Evolutionary conservation across 2,888 invertebrate species (phyloP), one percentile per base, ranked within the genome.

Genomic region (Adelognathus sp.): DNA sequence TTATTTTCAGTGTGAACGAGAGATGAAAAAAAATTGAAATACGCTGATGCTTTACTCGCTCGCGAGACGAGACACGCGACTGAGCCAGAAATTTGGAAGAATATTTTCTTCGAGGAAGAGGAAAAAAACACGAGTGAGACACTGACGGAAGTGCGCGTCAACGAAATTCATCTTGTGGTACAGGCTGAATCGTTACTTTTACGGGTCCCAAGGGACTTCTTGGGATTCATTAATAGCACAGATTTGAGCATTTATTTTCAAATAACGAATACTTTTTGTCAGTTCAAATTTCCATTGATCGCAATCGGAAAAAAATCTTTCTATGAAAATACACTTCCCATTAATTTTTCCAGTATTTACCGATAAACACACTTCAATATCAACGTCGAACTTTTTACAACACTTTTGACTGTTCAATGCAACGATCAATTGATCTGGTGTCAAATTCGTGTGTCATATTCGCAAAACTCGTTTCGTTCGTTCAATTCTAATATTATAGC

Each of bases 81-180:
- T 21, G 18, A n/a, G 46, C 50, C 18, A 50, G 21, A 27, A 41
- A 39, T 39, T 50, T 7, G 9, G 18, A 41, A 60, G 60, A 69
- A 64, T 58, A 21, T 27, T 67, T 21, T 7, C 27, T 69, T 69
- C 33, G 44, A 60, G 63, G 54, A 72, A 52, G 39, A 58, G 52
- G 44, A 71, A 73, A 56, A 24, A 50, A 56, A 54, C 41, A 63
- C 44, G 54, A 67, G 39, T 18, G 52, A 31, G n/a, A n/a, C n/a
- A n/a, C n/a, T 29, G 66, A 67, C 67, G 80, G 78, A 77, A 75
- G 69, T 64, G 14, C 71, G 61, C 60, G 70, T 78, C 74, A 70
- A 58, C 74, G 44, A 41, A 67, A 70, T 70, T 78, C 74, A 74
- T 74, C 52, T 52, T 33, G 58, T 36, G 29, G 56, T 33, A 3